Evolutionary conservation across 2,797 vertebrate species (phyloP).

Genomic region (Coilia nasus): DNA sequence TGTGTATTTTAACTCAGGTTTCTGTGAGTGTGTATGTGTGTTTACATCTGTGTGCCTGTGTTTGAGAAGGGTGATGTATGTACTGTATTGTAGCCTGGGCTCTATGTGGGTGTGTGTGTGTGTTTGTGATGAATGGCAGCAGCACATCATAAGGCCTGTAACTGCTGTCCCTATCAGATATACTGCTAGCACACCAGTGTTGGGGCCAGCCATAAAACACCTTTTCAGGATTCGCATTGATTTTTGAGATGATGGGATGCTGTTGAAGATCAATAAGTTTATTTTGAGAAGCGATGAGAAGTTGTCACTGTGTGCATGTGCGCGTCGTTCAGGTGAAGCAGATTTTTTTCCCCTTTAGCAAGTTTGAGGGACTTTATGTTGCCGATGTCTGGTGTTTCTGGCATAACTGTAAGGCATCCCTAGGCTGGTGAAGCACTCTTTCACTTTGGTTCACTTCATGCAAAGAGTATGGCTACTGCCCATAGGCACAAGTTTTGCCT

Average conservation of each 20-base stretch:
- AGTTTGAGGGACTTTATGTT: not conserved
- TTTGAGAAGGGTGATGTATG: too few species aligned
- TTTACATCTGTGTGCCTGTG: too few species aligned
- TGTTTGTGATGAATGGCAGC: conserved; percentile 60
- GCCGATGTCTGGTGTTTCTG: conserved; percentile 13
- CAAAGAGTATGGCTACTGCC: too few species aligned
- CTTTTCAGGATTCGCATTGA: conserved; percentile 68
- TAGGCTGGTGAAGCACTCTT: not conserved
- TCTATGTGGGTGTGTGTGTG: not conserved
- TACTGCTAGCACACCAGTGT: conserved; percentile 65
- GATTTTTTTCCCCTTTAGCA: conserved; percentile 43
- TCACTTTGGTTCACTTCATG: too few species aligned
- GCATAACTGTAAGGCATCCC: not conserved
- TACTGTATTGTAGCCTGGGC: too few species aligned
- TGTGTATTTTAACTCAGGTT: conserved; percentile 15
- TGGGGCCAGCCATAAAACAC: conserved; percentile 65
- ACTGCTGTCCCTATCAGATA: conserved; percentile 66
- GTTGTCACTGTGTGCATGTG: conserved; percentile 53
- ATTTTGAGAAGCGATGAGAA: conserved; percentile 61
- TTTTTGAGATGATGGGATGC: conserved; percentile 68
- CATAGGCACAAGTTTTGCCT: too few species aligned
- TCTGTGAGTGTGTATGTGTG: not conserved
- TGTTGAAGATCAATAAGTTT: conserved; percentile 71
- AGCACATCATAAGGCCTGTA: conserved; percentile 63
- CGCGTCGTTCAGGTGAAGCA: conserved; percentile 53